These are phyloP conservation scores for Cnemophilus loriae DNA, from an alignment of 2,113 vertebrate genomes.

Conservation along the genomic window DNA sequence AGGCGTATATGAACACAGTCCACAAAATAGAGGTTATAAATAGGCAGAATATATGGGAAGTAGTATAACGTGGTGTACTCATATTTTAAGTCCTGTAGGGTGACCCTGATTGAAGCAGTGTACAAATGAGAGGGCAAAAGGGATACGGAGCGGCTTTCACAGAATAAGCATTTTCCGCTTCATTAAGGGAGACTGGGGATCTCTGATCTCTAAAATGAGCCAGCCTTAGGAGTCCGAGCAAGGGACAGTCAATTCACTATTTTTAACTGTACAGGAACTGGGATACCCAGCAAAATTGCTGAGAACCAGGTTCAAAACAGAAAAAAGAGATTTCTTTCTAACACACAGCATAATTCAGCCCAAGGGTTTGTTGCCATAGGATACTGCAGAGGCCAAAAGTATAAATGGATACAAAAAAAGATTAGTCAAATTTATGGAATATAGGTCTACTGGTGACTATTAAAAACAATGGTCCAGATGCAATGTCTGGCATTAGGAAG, in stretches of 20 bases:
- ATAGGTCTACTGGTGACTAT: not conserved
- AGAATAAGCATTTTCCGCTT: not conserved
- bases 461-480: constrained; percentile 2
- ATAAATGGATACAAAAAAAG: not conserved
- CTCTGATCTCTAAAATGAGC: not conserved
- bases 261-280: not conserved
- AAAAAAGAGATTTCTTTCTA: not conserved
- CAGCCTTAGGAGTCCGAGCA: not conserved
- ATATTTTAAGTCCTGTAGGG: not conserved
- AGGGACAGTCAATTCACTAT: not conserved
- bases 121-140: not conserved
- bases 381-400: not conserved
- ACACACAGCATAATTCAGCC: not conserved
- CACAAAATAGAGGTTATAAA: not conserved
- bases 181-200: not conserved
- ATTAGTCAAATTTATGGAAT: constrained; percentile 36
- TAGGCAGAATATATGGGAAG: not conserved
- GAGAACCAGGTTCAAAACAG: not conserved
- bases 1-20: not conserved
- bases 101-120: not conserved
- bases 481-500: not conserved
- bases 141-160: not conserved
- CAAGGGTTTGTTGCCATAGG: not conserved
- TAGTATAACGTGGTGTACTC: accelerated
- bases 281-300: not conserved